Percentiles rank a stretch among this genome's conserved stretches.
phyloP scores from a whole-genome alignment of 2,888 invertebrate species.

The Troglohyphantes excavatus region DNA sequence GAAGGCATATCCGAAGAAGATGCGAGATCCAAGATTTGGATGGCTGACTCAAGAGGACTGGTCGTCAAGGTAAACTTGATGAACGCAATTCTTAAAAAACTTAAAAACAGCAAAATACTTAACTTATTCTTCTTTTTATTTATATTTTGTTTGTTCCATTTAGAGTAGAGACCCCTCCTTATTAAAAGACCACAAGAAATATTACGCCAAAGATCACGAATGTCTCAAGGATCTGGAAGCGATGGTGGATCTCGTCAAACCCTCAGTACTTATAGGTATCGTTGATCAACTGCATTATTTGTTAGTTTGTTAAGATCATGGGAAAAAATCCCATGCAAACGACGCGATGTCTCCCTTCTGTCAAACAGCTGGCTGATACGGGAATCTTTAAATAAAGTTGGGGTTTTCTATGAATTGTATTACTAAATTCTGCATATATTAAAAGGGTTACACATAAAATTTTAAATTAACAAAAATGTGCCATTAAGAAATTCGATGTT shows the following conservation, averaged over 20 bases:
- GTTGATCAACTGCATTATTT: background rate
- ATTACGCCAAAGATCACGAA: slow-evolving; percentile 90
- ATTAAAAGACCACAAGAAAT: slow-evolving; percentile 88
- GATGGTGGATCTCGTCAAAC: slow-evolving; percentile 91
- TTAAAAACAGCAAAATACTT: no score
- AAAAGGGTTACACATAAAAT: no score
- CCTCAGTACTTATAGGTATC: slow-evolving; percentile 94
- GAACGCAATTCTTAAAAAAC: background rate
- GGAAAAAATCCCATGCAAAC: no score
- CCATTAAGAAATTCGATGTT: no score
- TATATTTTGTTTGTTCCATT: background rate
- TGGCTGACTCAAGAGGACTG: slow-evolving; percentile 97
- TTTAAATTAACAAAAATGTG: no score
- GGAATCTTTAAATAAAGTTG: no score
- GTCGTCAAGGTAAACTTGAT: slow-evolving; percentile 87
- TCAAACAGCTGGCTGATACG: no score
- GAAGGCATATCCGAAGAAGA: slow-evolving; percentile 90
- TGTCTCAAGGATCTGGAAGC: slow-evolving; percentile 91
- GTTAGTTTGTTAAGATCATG: no score
- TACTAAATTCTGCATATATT: no score
- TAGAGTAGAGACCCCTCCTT: slow-evolving; percentile 86
- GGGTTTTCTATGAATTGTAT: no score
- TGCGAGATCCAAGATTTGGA: slow-evolving; percentile 92
- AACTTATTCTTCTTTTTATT: slow-evolving; percentile 2
- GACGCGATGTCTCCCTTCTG: no score